Percentiles rank a stretch among this genome's conserved stretches.
These are phyloP conservation scores for Oreochromis niloticus DNA, from an alignment of 2,113 vertebrate genomes.

Conservation along the genomic window DNA sequence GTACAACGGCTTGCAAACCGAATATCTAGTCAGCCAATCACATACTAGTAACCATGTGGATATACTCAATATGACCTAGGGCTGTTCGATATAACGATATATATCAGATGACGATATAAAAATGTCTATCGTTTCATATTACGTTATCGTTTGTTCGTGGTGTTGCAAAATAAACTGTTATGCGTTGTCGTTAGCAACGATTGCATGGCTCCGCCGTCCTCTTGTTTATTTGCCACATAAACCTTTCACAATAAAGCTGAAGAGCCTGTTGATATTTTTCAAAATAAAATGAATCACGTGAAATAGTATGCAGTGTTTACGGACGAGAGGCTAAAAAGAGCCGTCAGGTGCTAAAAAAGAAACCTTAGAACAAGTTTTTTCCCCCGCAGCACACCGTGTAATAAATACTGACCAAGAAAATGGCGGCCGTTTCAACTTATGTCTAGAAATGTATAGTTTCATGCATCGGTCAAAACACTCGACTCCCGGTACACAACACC, in stretches of 20 bases:
- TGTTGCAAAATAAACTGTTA: neutral
- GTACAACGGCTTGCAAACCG: accelerated
- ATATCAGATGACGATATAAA: neutral
- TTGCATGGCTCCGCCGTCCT: accelerated
- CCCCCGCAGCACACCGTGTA: accelerated
- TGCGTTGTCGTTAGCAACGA: accelerated
- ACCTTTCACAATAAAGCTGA: neutral
- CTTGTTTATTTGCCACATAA: neutral
- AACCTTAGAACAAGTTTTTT: neutral
- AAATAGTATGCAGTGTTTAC: neutral
- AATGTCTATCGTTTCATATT: accelerated
- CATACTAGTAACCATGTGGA: neutral
- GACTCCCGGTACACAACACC: accelerated
- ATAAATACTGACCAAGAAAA: neutral
- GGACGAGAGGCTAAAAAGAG: neutral
- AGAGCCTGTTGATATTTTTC: accelerated
- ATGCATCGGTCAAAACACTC: neutral
- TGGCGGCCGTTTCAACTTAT: accelerated
- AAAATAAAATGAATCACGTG: neutral
- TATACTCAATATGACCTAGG: neutral
- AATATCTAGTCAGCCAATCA: accelerated
- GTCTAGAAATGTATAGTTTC: neutral
- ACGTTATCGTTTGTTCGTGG: accelerated
- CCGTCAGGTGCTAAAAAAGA: accelerated
- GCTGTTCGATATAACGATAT: neutral